Base-by-base conservation (phyloP, 64 coral and sea anemone species). In the Astreopora myriophthalma region DNA sequence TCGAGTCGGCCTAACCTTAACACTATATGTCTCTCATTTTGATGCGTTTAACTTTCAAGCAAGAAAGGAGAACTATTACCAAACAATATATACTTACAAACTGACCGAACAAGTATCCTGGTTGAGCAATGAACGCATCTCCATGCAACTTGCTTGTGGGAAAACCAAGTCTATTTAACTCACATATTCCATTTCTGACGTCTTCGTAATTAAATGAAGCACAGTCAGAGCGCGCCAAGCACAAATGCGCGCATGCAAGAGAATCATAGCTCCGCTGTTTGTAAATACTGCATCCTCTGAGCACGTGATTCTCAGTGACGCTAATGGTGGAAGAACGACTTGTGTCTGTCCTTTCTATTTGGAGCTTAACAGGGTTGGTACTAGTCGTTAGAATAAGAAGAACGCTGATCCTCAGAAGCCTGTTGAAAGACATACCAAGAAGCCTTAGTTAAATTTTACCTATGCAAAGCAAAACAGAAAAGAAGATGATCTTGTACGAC, bases 181-280 rank as follows among this genome's bases (percentile, higher is more conserved):
- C 60, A 52, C 88, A 90, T 3, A 80, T n/a, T 32, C 88, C 88
- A 70, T 90, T 79, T 61, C 34, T 25, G 28, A 77, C 16, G 9
- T 76, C 71, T 39, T 84, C 61, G 38, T 72, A 91, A 57, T 91
- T 91, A 2, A 91, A 72, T 9, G 89, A 91, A 39, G 38, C 12
- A n/a, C 89, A 91, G 0, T n/a, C 71, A 12, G 38, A 64, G 0
- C 6, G 79, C 22, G 33, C 17, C 64, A 91, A 64, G 34, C 89
- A 91, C n/a, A 74, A 36, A 11, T 91, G 89, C 19, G 89, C 89
- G 78, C 89, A 91, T 84, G 89, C 27, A 44, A 84, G 39, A 20
- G 73, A 58, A 20, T 68, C 65, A 48, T 28, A 48, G 58, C 76
- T 91, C 29, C 7, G 76, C 75, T 71, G 89, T 71, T 34, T 73